Evolutionary conservation across 2,888 invertebrate genomes (phyloP).

Genomic region (Rhodophaea formosa): DNA sequence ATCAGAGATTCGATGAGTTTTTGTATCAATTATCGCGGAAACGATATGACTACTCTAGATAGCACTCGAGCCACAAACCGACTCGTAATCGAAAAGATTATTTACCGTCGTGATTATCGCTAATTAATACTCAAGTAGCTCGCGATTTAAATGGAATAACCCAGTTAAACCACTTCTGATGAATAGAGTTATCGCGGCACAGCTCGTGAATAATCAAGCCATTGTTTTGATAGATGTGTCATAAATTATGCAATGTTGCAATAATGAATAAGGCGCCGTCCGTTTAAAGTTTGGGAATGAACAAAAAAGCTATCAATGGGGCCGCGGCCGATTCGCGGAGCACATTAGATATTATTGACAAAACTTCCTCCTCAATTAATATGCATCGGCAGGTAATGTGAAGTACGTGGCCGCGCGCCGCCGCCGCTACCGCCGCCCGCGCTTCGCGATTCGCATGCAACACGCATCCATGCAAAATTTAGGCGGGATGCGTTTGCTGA

Average conservation of each 20-base stretch:
- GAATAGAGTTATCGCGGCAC: slow-evolving; percentile 52
- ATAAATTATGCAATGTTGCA: slow-evolving; percentile 69
- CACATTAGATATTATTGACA: slow-evolving; percentile 81
- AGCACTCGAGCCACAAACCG: slow-evolving; percentile 58
- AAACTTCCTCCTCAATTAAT: slow-evolving; percentile 79
- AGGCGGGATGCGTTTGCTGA: slow-evolving; percentile 77
- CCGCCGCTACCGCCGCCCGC: slow-evolving; percentile 40
- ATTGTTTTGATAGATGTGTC: slow-evolving; percentile 58
- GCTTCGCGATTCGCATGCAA: slow-evolving; percentile 68
- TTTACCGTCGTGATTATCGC: slow-evolving; percentile 67
- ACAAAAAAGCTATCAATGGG: slow-evolving; percentile 72
- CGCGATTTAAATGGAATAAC: slow-evolving; percentile 71
- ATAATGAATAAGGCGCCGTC: slow-evolving; percentile 65
- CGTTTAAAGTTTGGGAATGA: slow-evolving; percentile 55
- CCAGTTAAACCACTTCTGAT: slow-evolving; percentile 66
- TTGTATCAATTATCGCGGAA: slow-evolving; percentile 47
- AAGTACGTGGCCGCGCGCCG: slow-evolving; percentile 67
- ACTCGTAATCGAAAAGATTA: slow-evolving; percentile 62
- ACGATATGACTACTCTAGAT: slow-evolving; percentile 34
- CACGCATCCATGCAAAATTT: slow-evolving; percentile 79
- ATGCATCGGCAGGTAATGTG: slow-evolving; percentile 77
- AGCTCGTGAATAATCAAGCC: slow-evolving; percentile 48
- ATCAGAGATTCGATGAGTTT: slow-evolving; percentile 35
- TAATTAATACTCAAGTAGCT: slow-evolving; percentile 68
- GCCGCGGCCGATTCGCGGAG: slow-evolving; percentile 66